Percentiles rank a stretch among this genome's conserved stretches.
Conservation (phyloP, 1,140 invertebrate genomes). For the Dryas iulia region DNA sequence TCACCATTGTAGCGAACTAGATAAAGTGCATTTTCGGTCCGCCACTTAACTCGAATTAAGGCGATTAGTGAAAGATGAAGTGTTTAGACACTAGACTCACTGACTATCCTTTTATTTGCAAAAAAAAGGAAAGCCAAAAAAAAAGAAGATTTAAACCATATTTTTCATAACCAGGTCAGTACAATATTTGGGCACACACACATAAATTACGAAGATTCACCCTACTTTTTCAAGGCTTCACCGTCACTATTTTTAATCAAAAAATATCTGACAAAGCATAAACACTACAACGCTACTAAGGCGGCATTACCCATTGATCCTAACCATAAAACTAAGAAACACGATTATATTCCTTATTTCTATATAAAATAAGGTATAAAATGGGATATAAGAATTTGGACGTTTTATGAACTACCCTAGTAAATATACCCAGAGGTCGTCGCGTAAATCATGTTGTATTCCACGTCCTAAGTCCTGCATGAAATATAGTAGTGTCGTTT, state of each 20-base stretch:
- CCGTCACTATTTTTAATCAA: conserved; percentile 8
- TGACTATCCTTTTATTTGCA: no score
- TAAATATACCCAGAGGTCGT: conserved; percentile 1
- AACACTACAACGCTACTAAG: conserved; percentile 4
- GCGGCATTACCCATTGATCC: background rate
- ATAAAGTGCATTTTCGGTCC: no score
- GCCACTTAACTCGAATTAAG: no score
- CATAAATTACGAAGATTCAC: background rate
- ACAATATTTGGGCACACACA: no score
- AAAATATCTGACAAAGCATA: conserved; percentile 5
- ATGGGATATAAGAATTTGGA: background rate
- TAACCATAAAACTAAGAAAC: background rate
- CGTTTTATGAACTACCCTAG: background rate
- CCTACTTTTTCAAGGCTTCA: background rate
- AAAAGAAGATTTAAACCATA: no score
- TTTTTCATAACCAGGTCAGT: no score
- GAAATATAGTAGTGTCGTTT: background rate
- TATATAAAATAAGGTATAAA: background rate
- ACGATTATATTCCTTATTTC: background rate
- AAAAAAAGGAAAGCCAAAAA: no score
- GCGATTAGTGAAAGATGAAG: no score
- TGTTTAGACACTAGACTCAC: no score
- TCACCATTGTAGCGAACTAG: no score
- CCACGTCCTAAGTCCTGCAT: background rate
- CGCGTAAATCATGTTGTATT: conserved; percentile 1